Evolutionary conservation across 2,797 vertebrate species (phyloP), one percentile per base, ranked within the genome.

Genomic region (Morus bassanus): DNA sequence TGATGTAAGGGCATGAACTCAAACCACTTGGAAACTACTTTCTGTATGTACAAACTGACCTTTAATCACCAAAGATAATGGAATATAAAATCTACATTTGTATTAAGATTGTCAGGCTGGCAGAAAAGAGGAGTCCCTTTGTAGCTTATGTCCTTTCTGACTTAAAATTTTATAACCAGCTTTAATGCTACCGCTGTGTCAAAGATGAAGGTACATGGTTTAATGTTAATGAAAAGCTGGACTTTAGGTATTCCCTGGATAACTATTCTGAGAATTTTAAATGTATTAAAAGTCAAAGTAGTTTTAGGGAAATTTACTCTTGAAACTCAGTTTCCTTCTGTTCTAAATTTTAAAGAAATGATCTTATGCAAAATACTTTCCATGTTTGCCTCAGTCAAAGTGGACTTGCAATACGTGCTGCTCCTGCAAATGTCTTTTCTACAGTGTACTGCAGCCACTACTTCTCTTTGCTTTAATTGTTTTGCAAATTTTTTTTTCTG

Each of bases 61-160:
- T 93, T 92, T 94, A 90, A 89, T 94, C 72, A 82, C 43, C 37
- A 60, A 64, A 85, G 70, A 87, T 85, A 93, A 89, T 76, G 64
- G 60, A 70, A 85, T 73, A 37, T 89, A 70, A 89, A 80, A 77
- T 85, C 70, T 91, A 73, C 54, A 31, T 87, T 94, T 85, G 56
- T 94, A 41, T 91, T 89, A 87, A 18, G 43, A 46, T 68, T 78
- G 78, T 77, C 61, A 63, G 0, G 1, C 25, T 78, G 64, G 31
- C 43, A 67, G 50, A 39, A 60, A 31, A 90, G 64, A 88, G 27
- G 30, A 91, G 59, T n/a, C 22, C 54, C 16, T 85, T 83, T 87
- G 80, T 87, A 79, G 33, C 28, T 76, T 60, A 15, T 76, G 70
- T 76, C 67, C n/a, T 93, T 92, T 85, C 67, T 79, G 65, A 82